These are phyloP conservation scores for Heliconius hortense DNA, from an alignment of 2,888 invertebrate species.

Conservation along the genomic window DNA sequence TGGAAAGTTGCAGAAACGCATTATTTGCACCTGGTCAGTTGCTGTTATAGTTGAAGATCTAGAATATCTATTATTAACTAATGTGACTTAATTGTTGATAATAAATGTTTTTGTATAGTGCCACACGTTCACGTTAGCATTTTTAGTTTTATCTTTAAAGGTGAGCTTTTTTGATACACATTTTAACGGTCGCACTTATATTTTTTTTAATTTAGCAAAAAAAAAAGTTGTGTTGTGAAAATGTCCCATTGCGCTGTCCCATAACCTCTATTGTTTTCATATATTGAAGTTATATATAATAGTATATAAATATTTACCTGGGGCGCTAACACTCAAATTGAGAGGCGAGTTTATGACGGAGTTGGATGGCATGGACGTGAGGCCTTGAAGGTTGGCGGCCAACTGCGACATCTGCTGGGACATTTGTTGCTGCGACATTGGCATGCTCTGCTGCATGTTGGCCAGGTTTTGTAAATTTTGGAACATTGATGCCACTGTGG, in stretches of 20 bases:
- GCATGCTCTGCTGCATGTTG: slow-evolving; percentile 79
- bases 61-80: neutral
- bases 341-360: slow-evolving; percentile 90
- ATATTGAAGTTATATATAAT: neutral
- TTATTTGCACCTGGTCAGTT: slow-evolving; percentile 10
- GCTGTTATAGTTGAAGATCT: neutral
- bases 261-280: too few relatives aligned
- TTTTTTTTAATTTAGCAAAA: too few relatives aligned
- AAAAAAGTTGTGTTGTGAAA: too few relatives aligned
- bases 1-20: neutral
- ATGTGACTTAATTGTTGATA: neutral
- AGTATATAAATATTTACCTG: slow-evolving; percentile 55
- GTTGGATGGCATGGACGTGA: slow-evolving; percentile 88
- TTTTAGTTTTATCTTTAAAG: neutral
- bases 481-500: slow-evolving; percentile 87
- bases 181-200: too few relatives aligned
- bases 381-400: slow-evolving; percentile 88
- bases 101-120: neutral
- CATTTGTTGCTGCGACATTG: slow-evolving; percentile 81
- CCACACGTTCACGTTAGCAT: neutral
- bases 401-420: slow-evolving; percentile 79
- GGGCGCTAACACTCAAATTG: slow-evolving; percentile 89
- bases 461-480: slow-evolving; percentile 80
- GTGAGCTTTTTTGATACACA: neutral
- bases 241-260: too few relatives aligned